Evolutionary conservation across 2,797 vertebrate species (phyloP).

Genomic region (Lycodopsis pacificus): DNA sequence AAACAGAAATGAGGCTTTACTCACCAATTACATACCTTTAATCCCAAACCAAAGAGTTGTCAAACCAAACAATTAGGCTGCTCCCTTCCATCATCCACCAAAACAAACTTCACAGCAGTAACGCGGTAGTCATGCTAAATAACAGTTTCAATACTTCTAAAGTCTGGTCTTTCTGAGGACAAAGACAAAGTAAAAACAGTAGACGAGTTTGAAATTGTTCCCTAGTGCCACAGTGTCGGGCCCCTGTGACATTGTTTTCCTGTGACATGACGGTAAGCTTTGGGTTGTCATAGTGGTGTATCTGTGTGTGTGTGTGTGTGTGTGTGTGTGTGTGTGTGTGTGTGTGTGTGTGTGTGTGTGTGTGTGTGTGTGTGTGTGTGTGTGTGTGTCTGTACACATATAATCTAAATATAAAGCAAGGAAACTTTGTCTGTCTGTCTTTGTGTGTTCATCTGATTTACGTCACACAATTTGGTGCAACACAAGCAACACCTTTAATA

Average conservation of each 20-base stretch:
- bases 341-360: slow-evolving; percentile 9
- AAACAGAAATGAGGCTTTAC: background rate
- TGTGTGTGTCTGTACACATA: background rate
- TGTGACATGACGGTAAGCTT: slow-evolving; percentile 15
- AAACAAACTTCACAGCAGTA: background rate
- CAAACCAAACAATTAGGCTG: background rate
- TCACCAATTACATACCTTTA: background rate
- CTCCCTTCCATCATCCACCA: background rate
- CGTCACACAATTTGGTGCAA: too few species aligned
- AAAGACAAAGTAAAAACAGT: slow-evolving; percentile 17
- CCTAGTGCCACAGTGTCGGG: slow-evolving; percentile 28
- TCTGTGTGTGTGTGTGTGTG: too few species aligned
- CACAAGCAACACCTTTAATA: too few species aligned
- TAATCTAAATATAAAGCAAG: background rate
- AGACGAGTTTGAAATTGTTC: slow-evolving; percentile 40
- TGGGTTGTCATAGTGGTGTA: background rate
- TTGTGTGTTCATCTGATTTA: background rate
- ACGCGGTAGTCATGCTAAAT: background rate
- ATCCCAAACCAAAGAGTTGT: background rate
- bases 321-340: slow-evolving; percentile 12
- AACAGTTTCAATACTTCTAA: slow-evolving; percentile 23
- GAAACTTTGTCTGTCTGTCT: background rate
- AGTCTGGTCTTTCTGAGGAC: slow-evolving; percentile 13
- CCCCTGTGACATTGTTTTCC: slow-evolving; percentile 35
- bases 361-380: slow-evolving; percentile 2